Base-by-base conservation (phyloP, 2,888 invertebrate genomes). In the Athetis lepigone region DNA sequence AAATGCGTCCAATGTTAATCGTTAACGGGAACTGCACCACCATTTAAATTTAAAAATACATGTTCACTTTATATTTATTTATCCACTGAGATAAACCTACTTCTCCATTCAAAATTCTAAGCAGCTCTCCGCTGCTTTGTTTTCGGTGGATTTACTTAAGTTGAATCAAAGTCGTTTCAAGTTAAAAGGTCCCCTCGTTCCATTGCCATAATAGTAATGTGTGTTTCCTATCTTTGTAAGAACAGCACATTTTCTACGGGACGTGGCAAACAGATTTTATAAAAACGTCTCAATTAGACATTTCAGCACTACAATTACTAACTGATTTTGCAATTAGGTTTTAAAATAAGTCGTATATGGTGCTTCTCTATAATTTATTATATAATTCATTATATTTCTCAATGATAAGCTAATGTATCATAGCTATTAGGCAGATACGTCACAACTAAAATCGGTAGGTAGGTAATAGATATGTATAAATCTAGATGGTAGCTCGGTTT, bases 91-190 rank as follows among this genome's bases (percentile, higher is more conserved):
- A 61, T 74, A 70, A 71, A 69, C 46, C 58, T 68, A 68, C 69
- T 74, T 69, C 51, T 49, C 64, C 27, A 71, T 77, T 71, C 75
- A 73, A 73, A 55, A 73, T 78, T 73, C 68, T 70, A 79, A 74
- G 63, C 54, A 66, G 74, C 65, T 68, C 74, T 68, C 47, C 50
- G 60, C 61, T 74, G 71, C 64, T 79, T 74, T 71, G 65, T 76
- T 71, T 76, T 74, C 55, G 42, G 66, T 66, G 74, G 62, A 71
- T 76, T 79, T 74, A 68, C 70, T 63, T 72, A 73, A 68, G 66
- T 66, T 69, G 54, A 70, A 67, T 60, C 63, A 60, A 75, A 63
- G 62, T 67, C 61, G 52, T 67, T 76, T 66, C 51, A 62, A 64
- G 63, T 70, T 65, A 66, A 69, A 63, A 70, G 61, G 58, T 50